Evolutionary conservation across 2,888 invertebrate species (phyloP), one percentile per base, ranked within the genome.

Genomic region (Eupithecia exiguata): DNA sequence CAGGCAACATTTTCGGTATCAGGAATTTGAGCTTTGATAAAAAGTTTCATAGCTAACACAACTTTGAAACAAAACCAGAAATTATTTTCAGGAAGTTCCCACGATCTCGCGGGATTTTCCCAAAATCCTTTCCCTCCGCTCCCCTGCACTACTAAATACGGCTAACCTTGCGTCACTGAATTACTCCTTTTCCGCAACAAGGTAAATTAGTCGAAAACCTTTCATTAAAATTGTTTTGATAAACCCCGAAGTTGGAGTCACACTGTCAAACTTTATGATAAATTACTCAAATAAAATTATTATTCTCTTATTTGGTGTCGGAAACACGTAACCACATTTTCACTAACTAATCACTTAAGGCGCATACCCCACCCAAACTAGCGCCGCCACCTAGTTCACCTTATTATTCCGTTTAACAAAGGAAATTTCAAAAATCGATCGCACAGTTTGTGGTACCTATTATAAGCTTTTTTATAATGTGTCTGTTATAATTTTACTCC

Each of bases 251-350:
- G 68, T 71, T 70, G 46, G 40, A 75, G 75, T 71, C 72, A 66
- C 70, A 70, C 38, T 66, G 75, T 77, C 75, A 72, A 77, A 77
- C 77, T 77, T 72, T 16, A 25, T 77, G 75, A 77, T 77, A 75
- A 74, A 77, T 77, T 43, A 46, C 72, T 65, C 35, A 49, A 68
- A 71, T 73, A 61, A 49, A 21, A 46, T 65, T 68, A 75, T 72
- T 68, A 38, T 16, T 71, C 46, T 36, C 66, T 25, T 21, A 66
- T 58, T 75, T 43, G 70, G 16, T 43, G 53, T 25, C 18, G 49
- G 62, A 63, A 63, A 62, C 43, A 38, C 61, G 61, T 46, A 62
- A n/a, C 63, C 36, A 30, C 10, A n/a, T n/a, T 36, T 36, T 65
- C 10, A 38, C 36, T 65, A 62, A 7, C 7, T 62, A 30, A 62